phyloP scores from a whole-genome alignment of 2,888 invertebrate species.

The Azorinus chamasolen region DNA sequence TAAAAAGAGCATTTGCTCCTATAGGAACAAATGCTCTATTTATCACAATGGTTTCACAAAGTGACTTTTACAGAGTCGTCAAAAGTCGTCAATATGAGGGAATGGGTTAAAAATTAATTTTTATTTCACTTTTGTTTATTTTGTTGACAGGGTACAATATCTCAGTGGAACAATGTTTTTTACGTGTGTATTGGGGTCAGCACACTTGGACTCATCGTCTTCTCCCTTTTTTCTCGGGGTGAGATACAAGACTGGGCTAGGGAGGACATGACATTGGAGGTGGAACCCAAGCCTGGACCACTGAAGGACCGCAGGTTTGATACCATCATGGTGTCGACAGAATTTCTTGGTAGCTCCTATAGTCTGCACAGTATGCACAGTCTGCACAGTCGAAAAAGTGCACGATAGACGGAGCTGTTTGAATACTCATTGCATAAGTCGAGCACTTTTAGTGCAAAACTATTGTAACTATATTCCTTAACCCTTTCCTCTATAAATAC shows the following conservation, averaged over 20 bases:
- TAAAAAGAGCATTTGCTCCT: too few relatives aligned
- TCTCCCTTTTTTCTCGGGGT: conserved; percentile 10
- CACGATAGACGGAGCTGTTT: too few relatives aligned
- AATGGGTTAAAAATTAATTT: too few relatives aligned
- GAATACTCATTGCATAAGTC: too few relatives aligned
- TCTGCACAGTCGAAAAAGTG: too few relatives aligned
- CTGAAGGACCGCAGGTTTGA: neutral
- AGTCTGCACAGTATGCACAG: conserved; percentile 10
- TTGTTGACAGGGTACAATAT: conserved; percentile 7
- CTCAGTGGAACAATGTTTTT: conserved; percentile 17
- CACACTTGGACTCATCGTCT: conserved; percentile 1
- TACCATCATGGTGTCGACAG: conserved; percentile 6
- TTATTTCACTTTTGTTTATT: neutral
- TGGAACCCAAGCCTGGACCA: neutral
- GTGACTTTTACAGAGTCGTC: too few relatives aligned
- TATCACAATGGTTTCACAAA: too few relatives aligned
- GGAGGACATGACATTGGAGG: neutral
- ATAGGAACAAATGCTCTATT: too few relatives aligned
- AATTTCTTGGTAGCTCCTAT: conserved; percentile 6
- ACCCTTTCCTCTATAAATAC: too few relatives aligned
- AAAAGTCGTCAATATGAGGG: too few relatives aligned
- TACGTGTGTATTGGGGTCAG: conserved; percentile 23
- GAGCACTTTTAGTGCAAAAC: too few relatives aligned
- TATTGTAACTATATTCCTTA: too few relatives aligned
- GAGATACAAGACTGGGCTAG: conserved; percentile 14